These are phyloP conservation scores for Tolypeutes matacus DNA, from an alignment of 2,797 vertebrate genomes.

Conservation along the genomic window DNA sequence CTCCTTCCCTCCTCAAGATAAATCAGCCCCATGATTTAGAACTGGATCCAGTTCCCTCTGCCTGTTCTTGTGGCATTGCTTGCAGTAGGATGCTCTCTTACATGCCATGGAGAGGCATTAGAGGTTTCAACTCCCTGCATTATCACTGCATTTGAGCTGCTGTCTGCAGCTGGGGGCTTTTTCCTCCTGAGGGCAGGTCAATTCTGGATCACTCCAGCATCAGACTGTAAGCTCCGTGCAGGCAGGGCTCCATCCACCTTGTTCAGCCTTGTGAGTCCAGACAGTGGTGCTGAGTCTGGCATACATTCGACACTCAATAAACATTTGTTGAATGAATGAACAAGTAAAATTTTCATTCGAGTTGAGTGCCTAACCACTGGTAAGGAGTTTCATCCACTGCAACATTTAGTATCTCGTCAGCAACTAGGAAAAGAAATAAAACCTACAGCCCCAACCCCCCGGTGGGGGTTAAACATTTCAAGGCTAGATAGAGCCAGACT, in stretches of 20 bases:
- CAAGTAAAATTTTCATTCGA: neutral
- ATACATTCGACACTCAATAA: too few species aligned
- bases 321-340: neutral
- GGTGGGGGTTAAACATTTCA: neutral
- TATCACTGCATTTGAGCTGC: neutral
- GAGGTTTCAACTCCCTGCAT: rapidly evolving
- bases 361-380: neutral
- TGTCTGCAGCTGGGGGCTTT: neutral
- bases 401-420: neutral
- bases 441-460: neutral
- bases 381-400: neutral
- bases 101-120: rapidly evolving
- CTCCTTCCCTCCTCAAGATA: neutral
- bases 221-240: neutral
- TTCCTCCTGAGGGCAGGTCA: neutral
- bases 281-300: neutral
- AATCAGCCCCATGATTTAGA: too few species aligned
- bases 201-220: neutral
- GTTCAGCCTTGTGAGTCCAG: neutral
- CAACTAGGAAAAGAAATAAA: neutral
- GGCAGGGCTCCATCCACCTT: neutral
- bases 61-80: neutral
- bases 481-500: neutral
- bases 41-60: neutral
- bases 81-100: neutral